Evolutionary conservation across 1,140 invertebrate species (phyloP).

Genomic region (Brachionus sp.): DNA sequence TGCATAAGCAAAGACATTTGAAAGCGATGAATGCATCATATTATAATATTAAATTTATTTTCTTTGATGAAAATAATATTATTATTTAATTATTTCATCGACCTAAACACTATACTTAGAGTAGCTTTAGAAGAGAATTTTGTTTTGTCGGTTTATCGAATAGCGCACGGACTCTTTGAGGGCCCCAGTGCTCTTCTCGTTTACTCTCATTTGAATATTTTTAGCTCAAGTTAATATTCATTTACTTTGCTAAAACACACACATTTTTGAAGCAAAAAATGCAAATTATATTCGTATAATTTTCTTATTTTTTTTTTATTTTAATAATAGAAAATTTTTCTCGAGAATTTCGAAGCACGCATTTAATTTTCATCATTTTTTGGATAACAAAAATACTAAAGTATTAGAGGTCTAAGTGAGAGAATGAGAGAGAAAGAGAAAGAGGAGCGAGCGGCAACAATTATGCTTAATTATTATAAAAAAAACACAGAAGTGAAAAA

Average conservation of each 20-base stretch:
- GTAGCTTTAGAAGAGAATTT: conserved; percentile 13
- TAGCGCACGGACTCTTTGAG: background rate
- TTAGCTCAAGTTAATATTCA: conserved; percentile 40
- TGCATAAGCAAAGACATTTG: conserved; percentile 1
- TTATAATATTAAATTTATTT: conserved; percentile 5
- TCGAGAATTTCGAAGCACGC: conserved; percentile 1
- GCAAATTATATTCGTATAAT: conserved; percentile 27
- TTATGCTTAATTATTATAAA: conserved; percentile 30
- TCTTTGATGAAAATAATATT: background rate
- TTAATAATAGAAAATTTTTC: background rate
- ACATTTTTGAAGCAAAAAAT: conserved; percentile 12
- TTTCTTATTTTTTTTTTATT: conserved; percentile 20
- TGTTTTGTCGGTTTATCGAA: background rate
- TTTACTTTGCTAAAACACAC: conserved; percentile 19
- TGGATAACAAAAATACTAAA: background rate
- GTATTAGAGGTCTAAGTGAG: background rate
- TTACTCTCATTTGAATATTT: background rate
- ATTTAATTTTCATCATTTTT: conserved; percentile 21
- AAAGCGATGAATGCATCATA: background rate
- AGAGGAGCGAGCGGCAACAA: background rate
- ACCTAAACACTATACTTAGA: background rate
- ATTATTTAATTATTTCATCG: conserved; percentile 16
- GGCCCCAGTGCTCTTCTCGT: background rate
- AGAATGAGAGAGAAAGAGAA: background rate
- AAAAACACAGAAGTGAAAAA: conserved; percentile 23